phyloP scores from a whole-genome alignment of 2,113 vertebrate genomes.

The Spizaetus ornatus region DNA sequence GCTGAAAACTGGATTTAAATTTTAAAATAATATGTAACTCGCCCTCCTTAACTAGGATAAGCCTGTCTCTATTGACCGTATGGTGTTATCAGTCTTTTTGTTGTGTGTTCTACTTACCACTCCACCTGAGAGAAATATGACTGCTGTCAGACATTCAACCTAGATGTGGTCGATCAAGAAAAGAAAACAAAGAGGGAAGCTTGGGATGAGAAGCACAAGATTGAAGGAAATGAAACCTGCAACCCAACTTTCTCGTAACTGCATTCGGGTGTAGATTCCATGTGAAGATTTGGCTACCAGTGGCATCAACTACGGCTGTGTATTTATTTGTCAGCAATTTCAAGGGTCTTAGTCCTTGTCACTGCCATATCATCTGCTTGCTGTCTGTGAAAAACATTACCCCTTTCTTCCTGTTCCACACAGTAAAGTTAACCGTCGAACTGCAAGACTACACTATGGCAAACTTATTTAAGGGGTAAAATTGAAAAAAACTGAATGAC shows the following conservation, averaged over 20 bases:
- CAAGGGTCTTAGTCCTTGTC: neutral
- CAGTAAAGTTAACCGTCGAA: rapidly evolving
- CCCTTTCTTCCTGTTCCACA: neutral
- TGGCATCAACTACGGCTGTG: neutral
- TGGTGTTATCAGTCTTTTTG: neutral
- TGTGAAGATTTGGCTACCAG: neutral
- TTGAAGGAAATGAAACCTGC: neutral
- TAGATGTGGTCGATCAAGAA: neutral
- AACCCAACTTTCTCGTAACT: neutral
- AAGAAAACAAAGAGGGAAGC: neutral
- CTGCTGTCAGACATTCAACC: neutral
- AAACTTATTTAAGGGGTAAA: neutral
- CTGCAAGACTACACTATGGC: neutral
- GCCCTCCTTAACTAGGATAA: neutral
- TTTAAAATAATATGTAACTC: neutral
- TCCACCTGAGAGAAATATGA: neutral
- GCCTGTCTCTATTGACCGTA: neutral
- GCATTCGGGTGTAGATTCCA: neutral
- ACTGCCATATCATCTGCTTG: neutral
- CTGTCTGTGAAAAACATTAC: neutral
- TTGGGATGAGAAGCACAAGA: neutral
- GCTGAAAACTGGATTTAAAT: neutral
- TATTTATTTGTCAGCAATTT: neutral
- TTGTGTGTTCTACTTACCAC: neutral
- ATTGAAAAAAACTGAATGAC: neutral